Conservation (phyloP, 1,140 invertebrate genomes). For the Aphelenchoides fujianensis region DNA sequence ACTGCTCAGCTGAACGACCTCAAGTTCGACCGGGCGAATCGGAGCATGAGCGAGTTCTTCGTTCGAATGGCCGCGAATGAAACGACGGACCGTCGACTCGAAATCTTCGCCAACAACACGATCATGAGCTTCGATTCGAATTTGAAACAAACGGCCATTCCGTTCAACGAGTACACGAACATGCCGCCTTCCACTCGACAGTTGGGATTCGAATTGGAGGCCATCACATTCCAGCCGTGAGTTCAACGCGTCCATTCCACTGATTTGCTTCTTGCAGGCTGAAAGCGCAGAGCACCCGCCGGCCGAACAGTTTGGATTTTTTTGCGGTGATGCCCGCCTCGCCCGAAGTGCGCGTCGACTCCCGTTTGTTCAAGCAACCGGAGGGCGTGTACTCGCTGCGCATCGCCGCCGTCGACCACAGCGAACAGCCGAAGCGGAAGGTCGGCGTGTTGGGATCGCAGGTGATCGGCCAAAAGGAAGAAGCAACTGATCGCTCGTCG, state of each 20-base stretch:
- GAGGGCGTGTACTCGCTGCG: constrained; percentile 30
- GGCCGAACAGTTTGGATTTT: constrained; percentile 12
- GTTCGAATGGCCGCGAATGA: not conserved
- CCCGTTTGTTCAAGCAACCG: constrained; percentile 24
- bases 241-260: not conserved
- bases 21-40: constrained; percentile 8
- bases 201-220: constrained; percentile 1
- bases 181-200: not conserved
- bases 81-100: constrained; percentile 1
- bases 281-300: not conserved
- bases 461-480: not conserved
- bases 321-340: constrained; percentile 9
- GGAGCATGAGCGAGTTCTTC: constrained; percentile 19
- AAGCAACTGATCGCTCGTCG: not conserved
- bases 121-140: not conserved
- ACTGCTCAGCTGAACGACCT: not conserved
- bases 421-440: not conserved
- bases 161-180: not conserved
- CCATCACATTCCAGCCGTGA: constrained; percentile 16
- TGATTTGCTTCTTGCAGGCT: not conserved
- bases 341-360: constrained; percentile 29
- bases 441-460: constrained; percentile 17
- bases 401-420: constrained; percentile 4
- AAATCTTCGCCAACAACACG: not conserved
- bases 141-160: not conserved